Evolutionary conservation across 2,797 vertebrate genomes (phyloP), one percentile per base, ranked within the genome.

Genomic region (Lindbergichthys nudifrons): DNA sequence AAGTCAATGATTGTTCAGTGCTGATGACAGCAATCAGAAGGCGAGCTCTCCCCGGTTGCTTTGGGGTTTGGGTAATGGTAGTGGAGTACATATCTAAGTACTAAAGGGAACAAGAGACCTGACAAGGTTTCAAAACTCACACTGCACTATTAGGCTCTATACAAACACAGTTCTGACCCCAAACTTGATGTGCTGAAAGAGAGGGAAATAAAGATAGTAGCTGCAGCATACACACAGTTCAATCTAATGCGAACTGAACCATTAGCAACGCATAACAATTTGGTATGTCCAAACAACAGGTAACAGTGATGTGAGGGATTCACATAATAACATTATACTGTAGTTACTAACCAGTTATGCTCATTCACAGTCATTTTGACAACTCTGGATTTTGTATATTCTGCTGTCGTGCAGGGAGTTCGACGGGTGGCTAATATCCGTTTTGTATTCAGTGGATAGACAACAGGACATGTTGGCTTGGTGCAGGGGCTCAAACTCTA

Each of bases 21-120:
- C 73, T 87, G 87, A 87, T 88, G 89, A 87, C 75, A 80, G 82
- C 71, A 87, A 86, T 83, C 79, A 87, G 70, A 87, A 62, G 65
- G 65, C 58, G 53, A 73, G 74, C 78, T 53, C 77, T 83, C 51
- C 71, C 64, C 39, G 63, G 78, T 48, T 80, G 82, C 77, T 84
- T 58, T 65, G 72, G 80, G 77, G 56, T 88, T 87, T 87, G 73
- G 73, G 65, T 82, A 82, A 88, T 78, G 77, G 75, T 68, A 78
- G 53, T 79, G 71, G 70, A 88, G 83, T 59, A 79, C 57, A 81
- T 76, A 78, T 73, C 61, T 83, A 76, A 86, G 70, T 82, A 85
- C 69, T 73, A 69, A 15, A 61, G 77, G 80, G 84, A 87, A 64
- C 67, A 52, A 45, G 70, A 68, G 67, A 81, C 68, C 59, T 70